Evolutionary conservation across 2,113 vertebrate species (phyloP).

Genomic region (Tautogolabrus adspersus): DNA sequence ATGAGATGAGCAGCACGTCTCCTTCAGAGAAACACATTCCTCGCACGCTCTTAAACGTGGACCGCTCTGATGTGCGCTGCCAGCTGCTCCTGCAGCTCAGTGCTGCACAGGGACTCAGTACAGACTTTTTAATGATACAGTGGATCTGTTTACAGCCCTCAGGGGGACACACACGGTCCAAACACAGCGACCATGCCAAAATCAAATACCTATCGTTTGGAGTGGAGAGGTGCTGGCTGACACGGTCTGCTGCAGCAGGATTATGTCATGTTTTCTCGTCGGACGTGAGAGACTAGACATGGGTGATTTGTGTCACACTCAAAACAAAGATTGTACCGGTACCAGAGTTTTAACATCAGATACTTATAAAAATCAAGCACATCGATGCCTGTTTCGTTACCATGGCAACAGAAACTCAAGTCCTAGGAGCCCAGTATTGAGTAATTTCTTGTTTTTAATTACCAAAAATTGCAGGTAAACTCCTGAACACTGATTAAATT

Average conservation of each 20-base stretch:
- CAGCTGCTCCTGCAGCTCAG: conserved; percentile 39
- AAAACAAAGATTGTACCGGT: neutral
- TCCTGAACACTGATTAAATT: too few relatives aligned
- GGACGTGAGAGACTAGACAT: conserved; percentile 24
- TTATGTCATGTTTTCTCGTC: conserved; percentile 54
- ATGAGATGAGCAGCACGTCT: conserved; percentile 22
- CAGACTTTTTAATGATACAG: conserved; percentile 66
- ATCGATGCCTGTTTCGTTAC: too few relatives aligned
- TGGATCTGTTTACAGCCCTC: conserved; percentile 72
- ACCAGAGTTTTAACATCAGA: too few relatives aligned
- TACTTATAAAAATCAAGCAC: too few relatives aligned
- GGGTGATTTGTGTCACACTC: neutral
- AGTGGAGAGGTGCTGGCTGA: conserved; percentile 28
- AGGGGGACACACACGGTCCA: conserved; percentile 40
- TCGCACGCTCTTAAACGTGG: conserved; percentile 16
- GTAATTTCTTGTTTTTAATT: too few relatives aligned
- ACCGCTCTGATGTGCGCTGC: conserved; percentile 15
- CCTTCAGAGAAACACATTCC: conserved; percentile 41
- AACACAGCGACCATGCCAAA: conserved; percentile 47
- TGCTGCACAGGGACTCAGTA: conserved; percentile 37
- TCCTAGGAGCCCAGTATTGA: too few relatives aligned
- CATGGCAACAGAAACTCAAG: too few relatives aligned
- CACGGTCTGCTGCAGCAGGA: conserved; percentile 22
- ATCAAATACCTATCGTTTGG: conserved; percentile 31
- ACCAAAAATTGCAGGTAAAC: too few relatives aligned